Base-by-base conservation (phyloP, 2,888 invertebrate species). In the Zaprionus bogoriensis region DNA sequence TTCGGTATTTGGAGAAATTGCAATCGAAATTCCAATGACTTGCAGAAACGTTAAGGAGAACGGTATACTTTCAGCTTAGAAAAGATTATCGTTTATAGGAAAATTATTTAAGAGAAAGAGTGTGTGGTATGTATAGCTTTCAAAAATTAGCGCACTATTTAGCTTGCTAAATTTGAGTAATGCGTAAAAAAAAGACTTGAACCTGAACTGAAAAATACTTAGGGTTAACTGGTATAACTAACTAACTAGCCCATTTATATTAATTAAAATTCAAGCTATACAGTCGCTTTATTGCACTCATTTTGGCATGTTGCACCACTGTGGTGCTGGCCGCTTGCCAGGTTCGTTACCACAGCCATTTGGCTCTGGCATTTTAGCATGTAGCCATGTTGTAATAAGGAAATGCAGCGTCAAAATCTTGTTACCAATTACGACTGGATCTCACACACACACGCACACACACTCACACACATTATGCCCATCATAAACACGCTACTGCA, bases 281-380 rank as follows among this genome's bases (percentile, higher is more conserved):
- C n/a, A n/a, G n/a, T n/a, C n/a, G n/a, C n/a, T 4, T 12, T n/a
- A 5, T 30, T 1, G 30, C 10, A 32, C 1, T 36, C 4, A 5
- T 7, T 17, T 36, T 9, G 32, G 3, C 7, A 7, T 7, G 1
- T 14, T 32, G 32, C 9, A 2, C 53, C 54, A 48, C 52, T 67
- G 44, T 44, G 42, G 6, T 9, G 41, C 30, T 51, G 58, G 22
- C 12, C 46, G 44, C 38, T 46, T 36, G 20, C 47, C 44, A 54
- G n/a, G 48, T 63, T 58, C 36, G 62, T 47, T 68, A 69, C 58
- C 27, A 44, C 45, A 64, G 77, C 64, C 59, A 60, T 60, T 83
- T 72, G 36, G 45, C 14, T 52, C 30, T 14, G 9, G 4, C 19
- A 45, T 22, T 55, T 19, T 25, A 38, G 14, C 28, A 47, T 23